phyloP scores from a whole-genome alignment of 2,888 invertebrate species.

The Dryomyza anilis region DNA sequence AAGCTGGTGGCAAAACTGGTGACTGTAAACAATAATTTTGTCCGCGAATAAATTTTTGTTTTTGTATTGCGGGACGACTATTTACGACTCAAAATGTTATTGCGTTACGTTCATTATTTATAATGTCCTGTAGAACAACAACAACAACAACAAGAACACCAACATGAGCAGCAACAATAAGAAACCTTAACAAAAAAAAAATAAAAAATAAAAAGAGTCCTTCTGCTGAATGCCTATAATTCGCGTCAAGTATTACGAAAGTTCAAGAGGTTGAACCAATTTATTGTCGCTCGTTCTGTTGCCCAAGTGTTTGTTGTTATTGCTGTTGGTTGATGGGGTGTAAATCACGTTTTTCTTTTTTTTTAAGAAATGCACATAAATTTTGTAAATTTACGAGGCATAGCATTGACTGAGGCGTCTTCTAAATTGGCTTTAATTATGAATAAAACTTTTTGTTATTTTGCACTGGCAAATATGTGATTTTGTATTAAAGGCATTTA shows the following conservation, averaged over 20 bases:
- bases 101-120: constrained; percentile 12
- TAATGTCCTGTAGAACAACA: constrained; percentile 2
- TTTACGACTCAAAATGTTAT: constrained; percentile 18
- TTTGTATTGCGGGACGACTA: too few species aligned
- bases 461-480: too few species aligned
- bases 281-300: neutral
- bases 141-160: neutral
- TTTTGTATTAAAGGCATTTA: too few species aligned
- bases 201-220: too few species aligned
- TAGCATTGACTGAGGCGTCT: neutral
- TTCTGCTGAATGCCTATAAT: constrained; percentile 3
- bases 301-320: neutral
- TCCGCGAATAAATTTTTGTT: too few species aligned
- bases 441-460: too few species aligned
- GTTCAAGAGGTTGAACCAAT: neutral
- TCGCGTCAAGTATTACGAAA: neutral
- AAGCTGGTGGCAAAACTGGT: too few species aligned
- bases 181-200: too few species aligned
- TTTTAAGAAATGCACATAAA: constrained; percentile 14
- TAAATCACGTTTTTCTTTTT: too few species aligned
- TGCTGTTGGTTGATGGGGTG: neutral
- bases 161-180: too few species aligned
- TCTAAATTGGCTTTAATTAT: too few species aligned
- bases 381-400: constrained; percentile 13
- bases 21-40: too few species aligned